A percentile compares a stretch with the other conserved stretches of the same genome.
Evolutionary conservation across 2,113 vertebrate genomes (phyloP).

Genomic region (Pleuronectes platessa): DNA sequence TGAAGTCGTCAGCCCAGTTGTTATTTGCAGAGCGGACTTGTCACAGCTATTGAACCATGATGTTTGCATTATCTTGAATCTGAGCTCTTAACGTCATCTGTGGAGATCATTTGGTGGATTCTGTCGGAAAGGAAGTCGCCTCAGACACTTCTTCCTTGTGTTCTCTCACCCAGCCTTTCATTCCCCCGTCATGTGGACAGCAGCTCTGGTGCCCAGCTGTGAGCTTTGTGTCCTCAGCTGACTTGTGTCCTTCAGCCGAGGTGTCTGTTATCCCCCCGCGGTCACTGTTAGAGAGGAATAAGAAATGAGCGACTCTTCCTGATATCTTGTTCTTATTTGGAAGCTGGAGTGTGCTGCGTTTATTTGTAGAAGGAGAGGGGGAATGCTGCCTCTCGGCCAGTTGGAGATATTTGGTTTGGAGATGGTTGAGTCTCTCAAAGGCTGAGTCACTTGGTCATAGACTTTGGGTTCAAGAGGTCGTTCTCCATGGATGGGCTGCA

Average conservation of each 20-base stretch:
- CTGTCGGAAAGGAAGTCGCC: neutral
- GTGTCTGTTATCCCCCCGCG: conserved; percentile 10
- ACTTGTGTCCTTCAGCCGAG: conserved; percentile 15
- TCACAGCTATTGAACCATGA: neutral
- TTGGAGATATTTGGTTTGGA: conserved; percentile 48
- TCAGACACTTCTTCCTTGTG: neutral
- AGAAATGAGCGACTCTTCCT: conserved; percentile 41
- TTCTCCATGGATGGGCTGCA: neutral
- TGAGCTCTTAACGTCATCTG: too few species aligned
- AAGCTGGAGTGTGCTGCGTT: conserved; percentile 34
- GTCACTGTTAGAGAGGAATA: conserved; percentile 6
- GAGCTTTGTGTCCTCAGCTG: conserved; percentile 31
- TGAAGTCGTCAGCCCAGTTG: neutral
- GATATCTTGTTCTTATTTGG: conserved; percentile 47
- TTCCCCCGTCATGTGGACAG: conserved; percentile 13
- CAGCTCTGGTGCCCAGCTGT: conserved; percentile 24
- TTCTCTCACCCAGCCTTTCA: conserved; percentile 1
- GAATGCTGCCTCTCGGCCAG: conserved; percentile 28
- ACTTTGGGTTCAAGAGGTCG: neutral
- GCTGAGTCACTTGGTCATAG: neutral
- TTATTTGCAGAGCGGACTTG: neutral
- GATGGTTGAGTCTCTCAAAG: conserved; percentile 17
- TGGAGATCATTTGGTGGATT: neutral
- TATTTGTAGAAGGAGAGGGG: conserved; percentile 53
- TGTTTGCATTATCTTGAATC: neutral